Conservation (phyloP, 2,113 vertebrate species). For the Oreamnos americanus region DNA sequence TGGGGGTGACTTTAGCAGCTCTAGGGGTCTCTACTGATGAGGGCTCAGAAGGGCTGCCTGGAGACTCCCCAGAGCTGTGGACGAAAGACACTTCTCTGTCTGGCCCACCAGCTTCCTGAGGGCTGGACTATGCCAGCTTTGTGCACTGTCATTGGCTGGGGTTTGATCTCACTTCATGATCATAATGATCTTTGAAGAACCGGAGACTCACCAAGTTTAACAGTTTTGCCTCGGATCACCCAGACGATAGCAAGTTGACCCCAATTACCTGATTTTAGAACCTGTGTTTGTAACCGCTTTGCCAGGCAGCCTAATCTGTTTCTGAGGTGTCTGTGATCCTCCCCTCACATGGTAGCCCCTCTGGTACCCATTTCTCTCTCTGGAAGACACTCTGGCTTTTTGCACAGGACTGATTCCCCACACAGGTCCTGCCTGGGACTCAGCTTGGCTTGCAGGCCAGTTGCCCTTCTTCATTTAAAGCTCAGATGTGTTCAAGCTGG, state of each 20-base stretch:
- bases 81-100: neutral
- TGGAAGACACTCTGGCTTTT: neutral
- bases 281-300: neutral
- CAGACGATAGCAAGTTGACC: neutral
- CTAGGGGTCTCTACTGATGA: too few relatives aligned
- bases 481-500: conserved; percentile 70
- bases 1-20: neutral
- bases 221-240: neutral
- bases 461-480: conserved; percentile 62
- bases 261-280: neutral
- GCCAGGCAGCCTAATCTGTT: neutral
- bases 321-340: neutral
- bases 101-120: neutral
- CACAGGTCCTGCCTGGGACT: conserved; percentile 35
- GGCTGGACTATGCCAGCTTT: neutral
- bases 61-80: neutral
- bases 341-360: neutral
- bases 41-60: neutral
- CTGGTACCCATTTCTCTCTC: neutral
- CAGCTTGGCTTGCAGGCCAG: conserved; percentile 58
- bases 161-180: neutral
- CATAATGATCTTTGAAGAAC: neutral
- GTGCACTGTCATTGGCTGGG: fast-evolving
- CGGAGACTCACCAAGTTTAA: neutral
- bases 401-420: conserved; percentile 5